Base-by-base conservation (phyloP, 2,797 vertebrate species). In the Todus mexicanus region DNA sequence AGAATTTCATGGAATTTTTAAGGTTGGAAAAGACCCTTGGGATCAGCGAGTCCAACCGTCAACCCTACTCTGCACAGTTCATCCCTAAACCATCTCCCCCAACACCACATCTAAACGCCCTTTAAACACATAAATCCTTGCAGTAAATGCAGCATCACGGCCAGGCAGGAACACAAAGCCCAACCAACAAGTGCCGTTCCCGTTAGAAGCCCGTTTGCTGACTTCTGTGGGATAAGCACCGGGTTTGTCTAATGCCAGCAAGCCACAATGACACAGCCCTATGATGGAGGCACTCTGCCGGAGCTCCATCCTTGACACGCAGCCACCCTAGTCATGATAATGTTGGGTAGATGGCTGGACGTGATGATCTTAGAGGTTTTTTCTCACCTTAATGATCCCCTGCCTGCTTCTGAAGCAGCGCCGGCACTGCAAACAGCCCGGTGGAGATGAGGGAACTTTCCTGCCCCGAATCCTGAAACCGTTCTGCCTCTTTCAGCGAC, bases 401-500 rank as follows among this genome's bases (percentile, higher is more conserved):
- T n/a, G 12, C 43, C 40, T 54, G 42, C 38, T 69, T 54, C 47
- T 56, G 48, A 45, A 51, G 25, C 21, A 50, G 69, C 27, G 2
- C 53, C 40, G 29, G 42, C 47, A 10, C 5, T 27, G 19, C 70
- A 17, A 23, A 37, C 13, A 15, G 29, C 66, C 68, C 37, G 2
- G 17, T 21, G 35, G 70, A 35, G 42, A 25, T 6, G 43, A 19
- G 60, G 37, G 25, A 59, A 9, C 61, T 4, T 50, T 10, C 27
- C 42, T 37, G 26, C 78, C 47, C 26, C 1, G 2, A 68, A 35
- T 9, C 48, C 87, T 85, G 69, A 93, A 9, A 11, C 51, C 5
- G 3, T 42, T 85, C 15, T 92, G 59, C 84, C 57, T 87, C 59
- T 97, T 96, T 9, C 95, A 99, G 99, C 99, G 40, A 99, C 99